These are phyloP conservation scores for Dreissena rostriformis DNA, from an alignment of 1,140 invertebrate species.

Conservation along the genomic window DNA sequence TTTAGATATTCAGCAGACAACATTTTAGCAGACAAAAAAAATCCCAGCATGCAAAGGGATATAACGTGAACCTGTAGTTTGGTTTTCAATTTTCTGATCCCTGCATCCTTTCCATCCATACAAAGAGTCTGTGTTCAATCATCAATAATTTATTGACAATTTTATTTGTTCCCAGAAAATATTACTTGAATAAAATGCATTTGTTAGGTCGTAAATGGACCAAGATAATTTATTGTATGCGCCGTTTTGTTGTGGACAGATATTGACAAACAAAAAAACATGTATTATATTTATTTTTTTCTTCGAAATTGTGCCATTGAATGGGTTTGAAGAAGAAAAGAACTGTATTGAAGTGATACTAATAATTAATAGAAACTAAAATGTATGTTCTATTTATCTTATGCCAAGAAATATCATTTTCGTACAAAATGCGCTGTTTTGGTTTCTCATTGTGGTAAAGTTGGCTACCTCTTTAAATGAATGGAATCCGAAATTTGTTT, in stretches of 20 bases:
- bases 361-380: constrained; percentile 48
- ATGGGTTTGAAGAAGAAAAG: constrained; percentile 31
- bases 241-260: no score
- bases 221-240: constrained; percentile 27
- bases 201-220: constrained; percentile 31
- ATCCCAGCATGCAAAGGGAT: no score
- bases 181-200: constrained; percentile 26
- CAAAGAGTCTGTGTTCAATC: constrained; percentile 46
- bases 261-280: background rate
- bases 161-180: constrained; percentile 9
- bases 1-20: no score
- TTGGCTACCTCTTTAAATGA: constrained; percentile 11
- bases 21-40: no score
- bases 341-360: constrained; percentile 39
- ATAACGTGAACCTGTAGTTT: no score
- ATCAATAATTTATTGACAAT: constrained; percentile 26
- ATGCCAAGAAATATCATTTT: background rate
- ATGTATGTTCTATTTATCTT: constrained; percentile 47
- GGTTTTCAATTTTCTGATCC: no score
- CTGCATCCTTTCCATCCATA: constrained; percentile 15
- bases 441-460: constrained; percentile 18
- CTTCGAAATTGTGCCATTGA: constrained; percentile 40
- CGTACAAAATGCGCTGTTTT: background rate
- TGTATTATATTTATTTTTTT: background rate
- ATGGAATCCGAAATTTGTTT: constrained; percentile 54